Conservation (phyloP, 2,888 invertebrate genomes). For the Noctua comes region DNA sequence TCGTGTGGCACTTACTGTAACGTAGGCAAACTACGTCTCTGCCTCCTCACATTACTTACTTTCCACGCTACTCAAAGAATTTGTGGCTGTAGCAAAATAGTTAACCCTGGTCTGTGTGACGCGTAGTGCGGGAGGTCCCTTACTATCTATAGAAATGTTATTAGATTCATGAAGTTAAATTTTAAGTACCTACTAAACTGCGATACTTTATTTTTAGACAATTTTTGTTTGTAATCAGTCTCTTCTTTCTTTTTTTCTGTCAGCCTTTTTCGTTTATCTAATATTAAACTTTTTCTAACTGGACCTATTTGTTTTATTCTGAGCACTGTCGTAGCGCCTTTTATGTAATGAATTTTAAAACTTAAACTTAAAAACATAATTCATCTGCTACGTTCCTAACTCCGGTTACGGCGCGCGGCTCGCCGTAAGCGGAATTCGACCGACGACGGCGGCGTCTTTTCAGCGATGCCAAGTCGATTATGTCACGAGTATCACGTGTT, state of each 20-base stretch:
- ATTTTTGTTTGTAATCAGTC: constrained; percentile 28
- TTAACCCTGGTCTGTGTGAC: not conserved
- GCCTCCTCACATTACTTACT: not conserved
- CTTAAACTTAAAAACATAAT: not conserved
- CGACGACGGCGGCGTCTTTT: too few relatives aligned
- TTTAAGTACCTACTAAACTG: constrained; percentile 25
- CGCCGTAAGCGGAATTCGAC: too few relatives aligned
- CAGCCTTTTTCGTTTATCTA: constrained; percentile 7
- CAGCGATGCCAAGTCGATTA: too few relatives aligned
- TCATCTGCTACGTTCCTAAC: too few relatives aligned
- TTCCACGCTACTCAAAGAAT: not conserved
- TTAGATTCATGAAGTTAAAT: constrained; percentile 21
- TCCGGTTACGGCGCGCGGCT: too few relatives aligned
- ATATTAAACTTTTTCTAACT: constrained; percentile 25
- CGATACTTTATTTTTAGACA: constrained; percentile 8
- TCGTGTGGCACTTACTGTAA: not conserved
- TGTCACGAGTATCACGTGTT: too few relatives aligned
- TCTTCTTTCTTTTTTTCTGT: not conserved
- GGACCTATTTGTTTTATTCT: constrained; percentile 17
- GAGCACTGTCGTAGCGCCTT: not conserved
- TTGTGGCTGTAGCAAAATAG: too few relatives aligned
- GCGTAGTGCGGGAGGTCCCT: constrained; percentile 18
- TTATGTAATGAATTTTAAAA: not conserved
- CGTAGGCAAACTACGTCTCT: not conserved
- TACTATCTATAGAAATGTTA: not conserved